These are phyloP conservation scores for Neotoma lepida DNA, from an alignment of 2,113 vertebrate species.

Conservation along the genomic window DNA sequence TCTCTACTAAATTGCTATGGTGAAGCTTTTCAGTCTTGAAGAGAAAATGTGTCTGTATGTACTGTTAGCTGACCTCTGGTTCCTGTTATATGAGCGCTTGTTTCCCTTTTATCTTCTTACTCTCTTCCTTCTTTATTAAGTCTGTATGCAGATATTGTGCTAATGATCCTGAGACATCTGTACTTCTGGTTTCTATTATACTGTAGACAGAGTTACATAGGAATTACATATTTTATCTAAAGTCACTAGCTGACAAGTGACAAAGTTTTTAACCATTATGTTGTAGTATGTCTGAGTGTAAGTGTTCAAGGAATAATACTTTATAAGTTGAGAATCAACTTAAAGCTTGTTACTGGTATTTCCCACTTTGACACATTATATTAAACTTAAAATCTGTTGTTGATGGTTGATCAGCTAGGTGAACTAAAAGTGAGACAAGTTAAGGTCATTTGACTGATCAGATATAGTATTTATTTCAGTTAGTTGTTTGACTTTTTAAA, in stretches of 20 bases:
- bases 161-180: not conserved
- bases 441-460: not conserved
- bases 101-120: not conserved
- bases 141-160: not conserved
- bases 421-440: not conserved
- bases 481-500: not conserved
- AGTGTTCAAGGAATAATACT: not conserved
- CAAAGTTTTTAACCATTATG: not conserved
- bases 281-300: not conserved
- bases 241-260: not conserved
- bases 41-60: conserved; percentile 19
- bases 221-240: not conserved
- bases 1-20: conserved; percentile 27
- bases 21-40: conserved; percentile 12
- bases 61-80: not conserved
- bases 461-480: not conserved
- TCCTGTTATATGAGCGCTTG: not conserved
- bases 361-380: not conserved
- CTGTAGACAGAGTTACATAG: not conserved
- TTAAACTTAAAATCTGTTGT: not conserved
- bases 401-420: not conserved
- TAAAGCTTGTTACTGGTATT: not conserved
- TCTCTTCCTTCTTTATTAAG: not conserved
- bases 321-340: not conserved
- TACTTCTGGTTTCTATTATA: not conserved